Evolutionary conservation across 2,113 vertebrate species (phyloP).

Genomic region (Paradoxurus hermaphroditus): DNA sequence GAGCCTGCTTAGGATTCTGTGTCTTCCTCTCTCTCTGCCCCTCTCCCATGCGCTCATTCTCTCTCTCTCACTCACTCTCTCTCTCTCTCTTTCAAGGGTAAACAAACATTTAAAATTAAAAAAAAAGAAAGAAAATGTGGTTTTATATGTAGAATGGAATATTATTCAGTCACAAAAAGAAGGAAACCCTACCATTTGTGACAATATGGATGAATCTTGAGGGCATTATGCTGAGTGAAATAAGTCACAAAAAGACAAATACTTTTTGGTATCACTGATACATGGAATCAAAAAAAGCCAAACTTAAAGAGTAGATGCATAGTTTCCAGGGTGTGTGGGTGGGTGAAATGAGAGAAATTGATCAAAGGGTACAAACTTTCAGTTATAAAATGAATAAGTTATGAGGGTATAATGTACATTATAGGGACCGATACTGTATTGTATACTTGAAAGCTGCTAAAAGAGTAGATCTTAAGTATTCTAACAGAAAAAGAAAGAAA

Average conservation of each 20-base stretch:
- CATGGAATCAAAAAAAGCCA: not conserved
- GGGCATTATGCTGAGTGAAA: not conserved
- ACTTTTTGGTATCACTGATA: not conserved
- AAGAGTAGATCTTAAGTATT: not conserved
- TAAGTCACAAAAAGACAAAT: not conserved
- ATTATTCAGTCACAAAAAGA: not conserved
- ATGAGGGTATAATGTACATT: not conserved
- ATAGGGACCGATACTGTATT: not conserved
- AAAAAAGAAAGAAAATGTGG: not conserved
- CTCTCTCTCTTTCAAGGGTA: no score
- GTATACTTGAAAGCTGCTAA: not conserved
- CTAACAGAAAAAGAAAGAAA: not conserved
- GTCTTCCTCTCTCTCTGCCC: no score
- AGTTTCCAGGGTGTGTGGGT: not conserved
- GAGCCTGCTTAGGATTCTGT: no score
- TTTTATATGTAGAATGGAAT: not conserved
- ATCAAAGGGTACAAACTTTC: not conserved
- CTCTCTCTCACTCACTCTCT: no score
- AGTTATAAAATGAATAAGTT: not conserved
- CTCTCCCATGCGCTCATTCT: no score
- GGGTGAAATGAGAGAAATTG: not conserved
- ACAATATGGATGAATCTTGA: not conserved
- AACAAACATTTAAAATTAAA: no score
- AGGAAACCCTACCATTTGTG: not conserved
- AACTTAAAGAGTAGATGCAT: not conserved